Conservation (phyloP, 2,888 invertebrate species). For the Drosophila pegasa region DNA sequence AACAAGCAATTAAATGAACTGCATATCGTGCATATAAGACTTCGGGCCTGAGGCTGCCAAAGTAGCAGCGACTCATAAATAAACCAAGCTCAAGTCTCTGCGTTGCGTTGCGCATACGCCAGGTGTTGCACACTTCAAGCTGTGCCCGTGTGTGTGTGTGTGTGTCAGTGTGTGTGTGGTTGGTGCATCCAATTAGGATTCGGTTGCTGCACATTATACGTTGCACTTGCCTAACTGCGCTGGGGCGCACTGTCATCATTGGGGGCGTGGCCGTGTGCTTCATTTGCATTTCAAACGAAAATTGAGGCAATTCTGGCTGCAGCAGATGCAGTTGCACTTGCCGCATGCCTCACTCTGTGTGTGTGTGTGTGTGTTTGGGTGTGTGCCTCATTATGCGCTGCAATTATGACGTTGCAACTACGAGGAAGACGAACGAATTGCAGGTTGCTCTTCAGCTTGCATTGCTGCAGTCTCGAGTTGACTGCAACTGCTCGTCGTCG, state of each 20-base stretch:
- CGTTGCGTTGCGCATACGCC: conserved; percentile 62
- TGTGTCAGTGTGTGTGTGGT: conserved; percentile 30
- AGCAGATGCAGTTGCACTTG: conserved; percentile 46
- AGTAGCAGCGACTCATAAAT: conserved; percentile 58
- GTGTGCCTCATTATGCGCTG: conserved; percentile 77
- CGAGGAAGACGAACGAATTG: conserved; percentile 67
- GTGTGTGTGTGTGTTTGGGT: conserved; percentile 28
- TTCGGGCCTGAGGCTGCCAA: conserved; percentile 47
- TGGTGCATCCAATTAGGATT: conserved; percentile 74
- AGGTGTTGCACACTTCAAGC: conserved; percentile 50
- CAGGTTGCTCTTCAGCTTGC: conserved; percentile 69
- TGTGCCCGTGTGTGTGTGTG: conserved; percentile 12
- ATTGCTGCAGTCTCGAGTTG: conserved; percentile 64
- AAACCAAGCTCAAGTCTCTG: conserved; percentile 38
- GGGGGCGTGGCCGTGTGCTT: conserved; percentile 60
- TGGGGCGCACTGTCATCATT: conserved; percentile 43
- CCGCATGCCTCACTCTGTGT: conserved; percentile 10
- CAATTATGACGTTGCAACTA: conserved; percentile 76
- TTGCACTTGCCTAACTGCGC: conserved; percentile 42
- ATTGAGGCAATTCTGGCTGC: conserved; percentile 45
- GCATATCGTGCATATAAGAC: conserved; percentile 18
- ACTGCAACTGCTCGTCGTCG: conserved; percentile 51
- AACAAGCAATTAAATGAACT: conserved; percentile 56
- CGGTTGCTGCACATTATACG: conserved; percentile 59
- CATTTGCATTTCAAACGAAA: conserved; percentile 84